Evolutionary conservation across 1,140 invertebrate species (phyloP).

Genomic region (Homarus americanus): DNA sequence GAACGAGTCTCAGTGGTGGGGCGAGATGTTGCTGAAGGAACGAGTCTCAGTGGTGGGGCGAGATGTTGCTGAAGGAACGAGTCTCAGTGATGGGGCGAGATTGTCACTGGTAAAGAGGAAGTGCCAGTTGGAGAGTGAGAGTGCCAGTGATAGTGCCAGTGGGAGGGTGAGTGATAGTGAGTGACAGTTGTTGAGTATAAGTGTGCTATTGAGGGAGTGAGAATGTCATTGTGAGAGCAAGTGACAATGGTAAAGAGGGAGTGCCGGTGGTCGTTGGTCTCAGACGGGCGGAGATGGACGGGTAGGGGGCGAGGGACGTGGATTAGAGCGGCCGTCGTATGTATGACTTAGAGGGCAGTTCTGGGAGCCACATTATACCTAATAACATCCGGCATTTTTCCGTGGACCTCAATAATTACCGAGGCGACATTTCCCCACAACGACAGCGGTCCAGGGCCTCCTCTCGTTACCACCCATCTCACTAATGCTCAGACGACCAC

Average conservation of each 20-base stretch:
- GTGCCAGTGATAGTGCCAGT: not conserved
- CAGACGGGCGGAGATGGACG: no score
- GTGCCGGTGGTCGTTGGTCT: no score
- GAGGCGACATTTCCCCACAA: not conserved
- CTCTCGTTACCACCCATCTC: constrained; percentile 6
- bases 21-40: no score
- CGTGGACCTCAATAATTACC: not conserved
- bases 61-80: no score
- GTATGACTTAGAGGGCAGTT: not conserved
- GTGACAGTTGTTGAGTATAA: no score
- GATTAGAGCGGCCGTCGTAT: not conserved
- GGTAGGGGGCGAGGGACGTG: no score
- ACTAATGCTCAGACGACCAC: not conserved
- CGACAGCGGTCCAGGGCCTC: not conserved
- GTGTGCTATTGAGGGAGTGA: no score
- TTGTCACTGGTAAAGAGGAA: no score
- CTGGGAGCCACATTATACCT: not conserved
- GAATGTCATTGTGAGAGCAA: not conserved
- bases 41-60: no score
- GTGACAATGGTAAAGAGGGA: not conserved
- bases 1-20: no score
- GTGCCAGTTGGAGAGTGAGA: not conserved
- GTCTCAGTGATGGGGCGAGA: no score
- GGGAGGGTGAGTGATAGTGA: not conserved
- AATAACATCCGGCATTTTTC: not conserved